phyloP scores from a whole-genome alignment of 1,140 invertebrate genomes.

The Caenorhabditis inopinata region DNA sequence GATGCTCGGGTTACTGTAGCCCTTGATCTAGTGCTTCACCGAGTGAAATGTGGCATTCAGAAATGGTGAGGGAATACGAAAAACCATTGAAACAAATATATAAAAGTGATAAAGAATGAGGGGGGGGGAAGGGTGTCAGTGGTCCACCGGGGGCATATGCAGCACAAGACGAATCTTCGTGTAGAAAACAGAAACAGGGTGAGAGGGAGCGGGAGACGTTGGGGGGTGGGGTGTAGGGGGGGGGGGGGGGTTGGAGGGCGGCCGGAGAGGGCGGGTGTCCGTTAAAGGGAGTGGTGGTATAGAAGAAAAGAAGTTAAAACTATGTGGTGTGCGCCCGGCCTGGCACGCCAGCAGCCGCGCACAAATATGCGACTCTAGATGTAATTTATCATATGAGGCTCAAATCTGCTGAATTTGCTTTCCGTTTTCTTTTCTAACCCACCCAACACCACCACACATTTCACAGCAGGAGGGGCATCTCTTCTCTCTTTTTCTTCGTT shows the following conservation, averaged over 20 bases:
- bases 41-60: no score
- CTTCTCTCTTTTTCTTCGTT: background rate
- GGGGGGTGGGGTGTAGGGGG: no score
- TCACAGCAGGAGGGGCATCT: no score
- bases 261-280: background rate
- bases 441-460: no score
- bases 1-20: no score
- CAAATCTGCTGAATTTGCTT: conserved; percentile 34
- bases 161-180: conserved; percentile 21
- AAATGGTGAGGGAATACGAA: no score
- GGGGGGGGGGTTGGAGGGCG: no score
- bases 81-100: conserved; percentile 11
- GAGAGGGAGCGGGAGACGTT: background rate
- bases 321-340: no score
- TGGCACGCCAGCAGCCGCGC: background rate
- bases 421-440: background rate
- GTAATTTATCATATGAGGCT: conserved; percentile 34
- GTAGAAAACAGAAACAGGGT: background rate
- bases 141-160: background rate
- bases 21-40: no score
- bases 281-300: no score
- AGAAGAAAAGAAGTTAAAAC: conserved; percentile 15
- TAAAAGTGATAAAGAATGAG: conserved; percentile 31
- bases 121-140: background rate
- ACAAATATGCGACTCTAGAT: conserved; percentile 32